Base-by-base conservation (phyloP, 2,888 invertebrate genomes). In the Synergus umbraculus region DNA sequence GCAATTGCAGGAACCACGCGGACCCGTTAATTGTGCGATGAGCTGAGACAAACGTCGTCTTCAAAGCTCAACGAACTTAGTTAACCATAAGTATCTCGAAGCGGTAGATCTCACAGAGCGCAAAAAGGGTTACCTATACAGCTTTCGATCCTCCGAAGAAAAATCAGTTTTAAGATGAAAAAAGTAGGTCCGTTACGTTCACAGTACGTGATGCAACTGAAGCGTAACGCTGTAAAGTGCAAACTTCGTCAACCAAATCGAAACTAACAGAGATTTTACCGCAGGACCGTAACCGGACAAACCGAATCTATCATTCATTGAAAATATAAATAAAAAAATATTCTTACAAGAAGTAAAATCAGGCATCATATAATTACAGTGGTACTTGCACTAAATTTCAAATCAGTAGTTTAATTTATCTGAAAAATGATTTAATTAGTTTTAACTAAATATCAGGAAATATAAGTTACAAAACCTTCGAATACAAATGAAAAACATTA, bases 141-240 rank as follows among this genome's bases (percentile, higher is more conserved):
- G 9, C 29, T 65, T 78, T 78, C 60, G 60, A 78, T 54, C 29
- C 46, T 69, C 60, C 22, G 41, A 37, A 69, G 63, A 78, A 78
- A 78, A 10, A 69, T 29, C 13, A 69, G 69, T 78, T 69, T 58
- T 44, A 67, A 43, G 58, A 29, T 58, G 43, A 78, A 78, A 78
- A 67, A 78, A 69, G 54, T 22, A 15, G 29, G 43, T 49, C 78
- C 78, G 78, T 78, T 78, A 73, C 78, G 29, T 73, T 64, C 44
- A 15, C 63, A 63, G 73, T 73, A 78, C 78, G 60, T 37, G 73
- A 13, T 78, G 29, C 64, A 78, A 66, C 73, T 78, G 46, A 78
- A 78, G 58, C 78, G 73, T 44, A 73, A 76, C 78, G 13, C 46
- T 44, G 37, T 49, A 29, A 69, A 69, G 41, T 41, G 49, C 46